Evolutionary conservation across 2,113 vertebrate genomes (phyloP).

Genomic region (Hippocampus guttulatus): DNA sequence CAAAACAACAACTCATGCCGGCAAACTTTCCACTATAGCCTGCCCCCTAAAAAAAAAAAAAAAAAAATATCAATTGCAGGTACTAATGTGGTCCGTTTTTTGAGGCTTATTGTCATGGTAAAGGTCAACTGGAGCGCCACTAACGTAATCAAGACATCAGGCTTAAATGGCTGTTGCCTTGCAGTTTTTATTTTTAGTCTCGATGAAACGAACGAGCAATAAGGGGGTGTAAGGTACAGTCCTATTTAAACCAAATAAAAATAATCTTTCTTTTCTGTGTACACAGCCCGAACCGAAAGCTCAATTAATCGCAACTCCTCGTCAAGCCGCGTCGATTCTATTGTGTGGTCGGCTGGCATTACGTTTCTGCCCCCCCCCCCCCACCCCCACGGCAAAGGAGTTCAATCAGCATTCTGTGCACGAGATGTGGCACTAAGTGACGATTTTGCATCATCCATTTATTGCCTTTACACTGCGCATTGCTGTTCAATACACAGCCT

Average conservation of each 20-base stretch:
- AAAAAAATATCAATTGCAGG: slow-evolving; percentile 18
- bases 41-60: neutral
- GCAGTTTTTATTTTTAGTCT: slow-evolving; percentile 14
- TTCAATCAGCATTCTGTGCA: slow-evolving; percentile 38
- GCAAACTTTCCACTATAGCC: slow-evolving; percentile 36
- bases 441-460: slow-evolving; percentile 49
- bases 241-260: slow-evolving; percentile 9
- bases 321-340: slow-evolving; percentile 61
- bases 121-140: slow-evolving; percentile 49
- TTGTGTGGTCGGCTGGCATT: slow-evolving; percentile 58
- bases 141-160: slow-evolving; percentile 56
- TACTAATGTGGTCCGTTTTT: slow-evolving; percentile 27
- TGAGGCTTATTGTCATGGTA: slow-evolving; percentile 47
- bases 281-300: slow-evolving; percentile 50
- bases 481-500: slow-evolving; percentile 56
- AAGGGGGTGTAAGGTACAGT: slow-evolving; percentile 2
- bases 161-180: slow-evolving; percentile 40
- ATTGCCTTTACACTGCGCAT: slow-evolving; percentile 49
- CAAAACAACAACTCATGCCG: slow-evolving; percentile 20
- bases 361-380: slow-evolving; percentile 39
- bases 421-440: neutral
- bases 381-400: slow-evolving; percentile 37
- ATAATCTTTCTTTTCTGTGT: neutral
- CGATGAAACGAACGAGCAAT: neutral
- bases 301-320: slow-evolving; percentile 57